These are phyloP conservation scores for Mirounga angustirostris DNA, from an alignment of 2,113 vertebrate genomes.

Conservation along the genomic window DNA sequence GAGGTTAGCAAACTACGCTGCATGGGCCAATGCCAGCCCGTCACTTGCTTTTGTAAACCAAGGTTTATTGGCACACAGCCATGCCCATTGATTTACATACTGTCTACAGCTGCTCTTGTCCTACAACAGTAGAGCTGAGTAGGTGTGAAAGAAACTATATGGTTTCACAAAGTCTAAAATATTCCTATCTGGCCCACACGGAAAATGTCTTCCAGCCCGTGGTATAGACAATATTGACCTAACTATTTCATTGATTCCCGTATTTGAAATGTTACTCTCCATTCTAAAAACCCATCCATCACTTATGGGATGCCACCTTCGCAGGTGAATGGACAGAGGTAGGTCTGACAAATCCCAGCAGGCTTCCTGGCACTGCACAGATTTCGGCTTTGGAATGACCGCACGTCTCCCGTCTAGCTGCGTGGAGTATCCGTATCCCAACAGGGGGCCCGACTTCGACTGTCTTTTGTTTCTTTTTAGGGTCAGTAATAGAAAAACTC, in stretches of 20 bases:
- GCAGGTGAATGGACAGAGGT: neutral
- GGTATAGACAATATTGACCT: neutral
- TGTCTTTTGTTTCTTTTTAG: constrained; percentile 7
- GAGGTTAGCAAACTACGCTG: neutral
- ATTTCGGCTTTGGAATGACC: neutral
- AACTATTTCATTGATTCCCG: neutral
- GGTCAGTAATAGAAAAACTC: neutral
- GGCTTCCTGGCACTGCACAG: neutral
- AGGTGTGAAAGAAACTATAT: neutral
- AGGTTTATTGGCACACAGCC: neutral
- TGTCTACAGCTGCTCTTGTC: neutral
- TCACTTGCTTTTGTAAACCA: constrained; percentile 55
- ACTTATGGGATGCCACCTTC: neutral
- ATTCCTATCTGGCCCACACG: neutral
- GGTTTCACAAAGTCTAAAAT: neutral
- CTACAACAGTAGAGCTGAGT: neutral
- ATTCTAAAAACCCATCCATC: neutral
- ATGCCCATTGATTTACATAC: neutral
- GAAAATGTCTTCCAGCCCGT: neutral
- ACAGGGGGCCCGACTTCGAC: neutral
- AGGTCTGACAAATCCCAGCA: neutral
- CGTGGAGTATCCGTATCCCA: neutral
- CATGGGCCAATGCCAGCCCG: neutral
- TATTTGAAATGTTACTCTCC: neutral
- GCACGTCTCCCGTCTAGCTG: neutral